These are phyloP conservation scores for Gnathonemus longibarbis DNA, from an alignment of 2,113 vertebrate genomes.

Conservation along the genomic window DNA sequence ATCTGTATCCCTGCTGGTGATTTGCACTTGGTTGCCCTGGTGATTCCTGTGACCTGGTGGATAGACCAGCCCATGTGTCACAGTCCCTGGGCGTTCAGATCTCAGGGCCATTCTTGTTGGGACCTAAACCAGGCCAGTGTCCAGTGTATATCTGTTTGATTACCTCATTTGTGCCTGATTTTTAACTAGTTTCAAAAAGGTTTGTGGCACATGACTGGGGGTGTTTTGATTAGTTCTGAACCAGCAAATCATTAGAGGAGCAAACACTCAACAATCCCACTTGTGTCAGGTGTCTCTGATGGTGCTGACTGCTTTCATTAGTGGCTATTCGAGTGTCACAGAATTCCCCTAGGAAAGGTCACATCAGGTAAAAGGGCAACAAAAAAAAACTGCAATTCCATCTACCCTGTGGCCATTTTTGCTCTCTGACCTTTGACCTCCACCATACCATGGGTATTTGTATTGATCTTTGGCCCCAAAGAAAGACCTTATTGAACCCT, in stretches of 20 bases:
- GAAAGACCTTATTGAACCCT: constrained; percentile 36
- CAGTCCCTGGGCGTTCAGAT: background rate
- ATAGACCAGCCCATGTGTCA: background rate
- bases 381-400: constrained; percentile 35
- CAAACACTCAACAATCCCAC: background rate
- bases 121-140: background rate
- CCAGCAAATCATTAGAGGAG: background rate
- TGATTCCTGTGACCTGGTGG: background rate
- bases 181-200: background rate
- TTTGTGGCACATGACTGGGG: background rate
- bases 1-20: background rate
- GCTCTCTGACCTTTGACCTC: constrained; percentile 39
- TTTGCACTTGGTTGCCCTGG: background rate
- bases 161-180: background rate
- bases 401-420: constrained; percentile 41
- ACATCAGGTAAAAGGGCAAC: background rate
- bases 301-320: background rate
- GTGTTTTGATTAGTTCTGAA: background rate
- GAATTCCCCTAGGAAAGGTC: background rate
- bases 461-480: constrained; percentile 28
- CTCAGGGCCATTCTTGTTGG: background rate
- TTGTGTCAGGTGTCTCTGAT: background rate
- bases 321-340: background rate
- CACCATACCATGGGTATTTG: constrained; percentile 26
- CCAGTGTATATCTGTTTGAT: background rate